phyloP scores from a whole-genome alignment of 23 tunicate species.

The Styela clava region DNA sequence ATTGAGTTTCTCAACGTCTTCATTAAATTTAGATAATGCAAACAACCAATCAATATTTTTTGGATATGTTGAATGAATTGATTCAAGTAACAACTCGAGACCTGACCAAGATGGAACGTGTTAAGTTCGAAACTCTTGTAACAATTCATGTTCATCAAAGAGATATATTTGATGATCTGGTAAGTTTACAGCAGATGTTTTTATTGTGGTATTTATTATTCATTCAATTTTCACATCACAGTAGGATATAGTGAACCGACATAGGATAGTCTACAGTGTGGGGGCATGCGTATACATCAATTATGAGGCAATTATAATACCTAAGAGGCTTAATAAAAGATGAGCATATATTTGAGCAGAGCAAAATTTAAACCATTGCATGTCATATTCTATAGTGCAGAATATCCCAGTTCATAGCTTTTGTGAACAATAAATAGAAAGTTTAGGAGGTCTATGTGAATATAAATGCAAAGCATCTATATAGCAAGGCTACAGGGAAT shows the following conservation, averaged over 20 bases:
- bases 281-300: not conserved
- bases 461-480: too few relatives aligned
- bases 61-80: conserved; percentile 83
- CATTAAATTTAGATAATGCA: conserved; percentile 85
- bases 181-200: too few relatives aligned
- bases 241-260: not conserved
- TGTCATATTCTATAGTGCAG: too few relatives aligned
- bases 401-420: too few relatives aligned
- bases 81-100: conserved; percentile 89
- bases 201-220: not conserved
- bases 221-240: not conserved
- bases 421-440: too few relatives aligned
- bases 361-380: too few relatives aligned
- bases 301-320: not conserved
- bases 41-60: conserved; percentile 76
- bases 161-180: conserved; percentile 96
- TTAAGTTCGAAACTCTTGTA: conserved; percentile 92
- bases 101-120: conserved; percentile 92
- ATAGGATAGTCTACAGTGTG: not conserved
- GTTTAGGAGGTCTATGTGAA: too few relatives aligned
- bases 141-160: conserved; percentile 99
- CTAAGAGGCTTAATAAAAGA: too few relatives aligned
- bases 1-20: too few relatives aligned
- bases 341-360: too few relatives aligned
- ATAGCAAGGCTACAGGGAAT: too few relatives aligned